These are phyloP conservation scores for Enteromius paludinosus DNA, from an alignment of 2,797 vertebrate genomes.

Conservation along the genomic window DNA sequence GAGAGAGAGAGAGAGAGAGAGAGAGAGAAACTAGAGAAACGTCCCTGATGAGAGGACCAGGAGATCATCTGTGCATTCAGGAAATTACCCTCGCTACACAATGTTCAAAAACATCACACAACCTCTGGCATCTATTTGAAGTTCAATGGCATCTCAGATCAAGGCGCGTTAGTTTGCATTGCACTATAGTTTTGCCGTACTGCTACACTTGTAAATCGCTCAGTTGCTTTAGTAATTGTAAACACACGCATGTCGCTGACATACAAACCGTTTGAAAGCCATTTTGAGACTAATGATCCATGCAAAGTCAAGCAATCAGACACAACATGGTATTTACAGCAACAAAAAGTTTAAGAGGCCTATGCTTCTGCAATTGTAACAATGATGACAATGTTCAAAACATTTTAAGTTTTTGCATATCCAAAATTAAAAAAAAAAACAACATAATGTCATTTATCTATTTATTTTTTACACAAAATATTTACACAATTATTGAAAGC, in stretches of 20 bases:
- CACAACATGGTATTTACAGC: not conserved
- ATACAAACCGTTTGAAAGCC: not conserved
- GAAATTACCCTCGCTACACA: constrained; percentile 33
- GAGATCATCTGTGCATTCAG: constrained; percentile 46
- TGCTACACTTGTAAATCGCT: not conserved
- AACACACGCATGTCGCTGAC: not conserved
- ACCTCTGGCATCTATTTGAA: constrained; percentile 35
- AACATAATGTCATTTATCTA: no score
- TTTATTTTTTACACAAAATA: no score
- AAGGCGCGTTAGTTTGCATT: not conserved
- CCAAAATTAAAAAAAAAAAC: not conserved
- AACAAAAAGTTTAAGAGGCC: not conserved
- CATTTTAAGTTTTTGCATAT: not conserved
- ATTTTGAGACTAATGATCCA: constrained; percentile 17
- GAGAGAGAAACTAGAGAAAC: constrained; percentile 30
- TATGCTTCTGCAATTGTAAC: not conserved
- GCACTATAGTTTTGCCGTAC: constrained; percentile 8
- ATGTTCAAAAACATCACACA: constrained; percentile 37
- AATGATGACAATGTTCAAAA: not conserved
- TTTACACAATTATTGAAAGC: no score
- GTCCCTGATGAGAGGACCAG: constrained; percentile 53
- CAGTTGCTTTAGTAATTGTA: not conserved
- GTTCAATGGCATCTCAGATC: constrained; percentile 25
- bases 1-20: not conserved
- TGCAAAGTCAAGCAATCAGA: constrained; percentile 27